Percentiles rank a stretch among this genome's conserved stretches.
These are phyloP conservation scores for Pyrgilauda ruficollis DNA, from an alignment of 2,113 vertebrate species.

Conservation along the genomic window DNA sequence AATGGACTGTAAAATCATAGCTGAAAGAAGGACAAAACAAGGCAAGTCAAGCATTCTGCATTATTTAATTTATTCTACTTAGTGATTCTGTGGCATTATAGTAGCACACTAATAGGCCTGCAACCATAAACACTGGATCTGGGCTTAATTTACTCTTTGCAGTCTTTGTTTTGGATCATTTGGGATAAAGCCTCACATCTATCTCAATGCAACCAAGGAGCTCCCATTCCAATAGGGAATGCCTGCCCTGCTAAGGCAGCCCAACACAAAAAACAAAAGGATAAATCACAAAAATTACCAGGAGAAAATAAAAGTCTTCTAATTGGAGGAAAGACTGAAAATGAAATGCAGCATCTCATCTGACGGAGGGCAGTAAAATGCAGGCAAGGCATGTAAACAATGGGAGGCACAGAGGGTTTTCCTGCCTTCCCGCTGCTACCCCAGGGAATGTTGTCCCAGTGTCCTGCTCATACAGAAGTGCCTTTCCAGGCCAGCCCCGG, in stretches of 20 bases:
- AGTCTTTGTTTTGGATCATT: neutral
- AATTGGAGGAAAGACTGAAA: neutral
- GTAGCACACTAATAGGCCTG: slow-evolving; percentile 26
- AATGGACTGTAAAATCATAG: slow-evolving; percentile 48
- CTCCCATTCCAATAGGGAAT: neutral
- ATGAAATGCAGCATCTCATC: neutral
- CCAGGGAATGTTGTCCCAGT: neutral
- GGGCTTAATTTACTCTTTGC: neutral
- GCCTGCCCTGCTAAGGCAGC: neutral
- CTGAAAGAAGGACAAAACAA: slow-evolving; percentile 50
- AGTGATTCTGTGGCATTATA: neutral
- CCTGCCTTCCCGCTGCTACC: neutral
- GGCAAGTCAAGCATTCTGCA: neutral
- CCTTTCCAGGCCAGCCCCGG: neutral
- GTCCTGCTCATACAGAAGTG: neutral
- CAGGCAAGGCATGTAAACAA: neutral
- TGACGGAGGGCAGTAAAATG: neutral
- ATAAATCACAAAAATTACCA: neutral
- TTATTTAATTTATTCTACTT: slow-evolving; percentile 35
- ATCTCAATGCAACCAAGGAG: neutral
- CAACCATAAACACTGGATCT: neutral
- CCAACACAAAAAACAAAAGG: neutral
- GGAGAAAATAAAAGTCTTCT: neutral
- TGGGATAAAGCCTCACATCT: neutral
- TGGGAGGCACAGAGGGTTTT: neutral